Evolutionary conservation across 2,888 invertebrate species (phyloP).

Genomic region (Chrysolina oricalcia): DNA sequence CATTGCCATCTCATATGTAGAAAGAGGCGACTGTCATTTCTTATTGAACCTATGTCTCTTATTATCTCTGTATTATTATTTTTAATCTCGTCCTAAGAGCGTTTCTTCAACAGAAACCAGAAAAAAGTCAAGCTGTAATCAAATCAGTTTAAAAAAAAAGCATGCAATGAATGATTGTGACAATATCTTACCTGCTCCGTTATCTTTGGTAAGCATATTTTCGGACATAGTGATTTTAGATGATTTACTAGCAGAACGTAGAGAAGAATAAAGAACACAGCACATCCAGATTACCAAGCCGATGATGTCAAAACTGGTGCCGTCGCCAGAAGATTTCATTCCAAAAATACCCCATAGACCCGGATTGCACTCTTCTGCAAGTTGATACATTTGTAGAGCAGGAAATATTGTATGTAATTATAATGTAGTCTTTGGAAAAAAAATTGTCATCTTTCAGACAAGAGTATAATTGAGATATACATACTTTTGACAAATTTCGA

Average conservation of each 20-base stretch:
- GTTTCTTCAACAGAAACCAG: background rate
- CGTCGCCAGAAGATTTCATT: constrained; percentile 60
- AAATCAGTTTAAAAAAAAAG: background rate
- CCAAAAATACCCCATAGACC: constrained; percentile 75
- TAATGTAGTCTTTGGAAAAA: too few species aligned
- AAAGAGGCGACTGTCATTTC: too few species aligned
- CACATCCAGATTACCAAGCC: constrained; percentile 95
- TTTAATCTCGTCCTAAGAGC: background rate
- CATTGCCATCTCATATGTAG: too few species aligned
- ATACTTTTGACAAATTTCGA: too few species aligned
- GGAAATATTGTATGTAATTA: background rate
- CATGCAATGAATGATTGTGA: constrained; percentile 39
- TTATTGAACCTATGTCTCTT: too few species aligned
- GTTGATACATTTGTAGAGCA: constrained; percentile 7
- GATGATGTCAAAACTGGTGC: constrained; percentile 84
- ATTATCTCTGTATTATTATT: constrained; percentile 23
- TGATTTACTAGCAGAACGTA: constrained; percentile 94
- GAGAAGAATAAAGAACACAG: constrained; percentile 96
- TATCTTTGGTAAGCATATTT: constrained; percentile 83
- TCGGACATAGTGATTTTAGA: constrained; percentile 93
- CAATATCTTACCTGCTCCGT: constrained; percentile 76
- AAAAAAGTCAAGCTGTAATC: background rate
- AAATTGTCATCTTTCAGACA: too few species aligned
- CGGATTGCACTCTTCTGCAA: constrained; percentile 83
- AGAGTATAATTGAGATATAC: too few species aligned